Conservation (phyloP, 2,888 invertebrate genomes). For the Agriotes lineatus region DNA sequence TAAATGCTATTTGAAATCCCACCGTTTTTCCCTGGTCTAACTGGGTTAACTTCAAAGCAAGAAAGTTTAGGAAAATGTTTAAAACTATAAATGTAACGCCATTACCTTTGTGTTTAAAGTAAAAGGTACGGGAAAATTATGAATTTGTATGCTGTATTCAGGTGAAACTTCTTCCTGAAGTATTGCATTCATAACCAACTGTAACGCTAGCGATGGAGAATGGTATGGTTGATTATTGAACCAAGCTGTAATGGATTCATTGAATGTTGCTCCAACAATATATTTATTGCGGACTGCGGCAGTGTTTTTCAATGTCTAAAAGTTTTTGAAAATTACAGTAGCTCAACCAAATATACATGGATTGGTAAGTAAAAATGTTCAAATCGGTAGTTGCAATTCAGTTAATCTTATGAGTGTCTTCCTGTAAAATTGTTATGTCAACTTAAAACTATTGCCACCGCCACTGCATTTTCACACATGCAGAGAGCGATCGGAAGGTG, state of each 20-base stretch:
- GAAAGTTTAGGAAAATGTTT: too few species aligned
- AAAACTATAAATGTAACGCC: neutral
- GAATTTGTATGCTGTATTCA: constrained; percentile 62
- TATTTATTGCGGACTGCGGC: constrained; percentile 61
- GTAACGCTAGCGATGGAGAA: constrained; percentile 73
- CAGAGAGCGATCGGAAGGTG: too few species aligned
- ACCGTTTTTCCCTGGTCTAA: constrained; percentile 61
- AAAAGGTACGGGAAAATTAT: constrained; percentile 79
- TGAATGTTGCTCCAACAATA: constrained; percentile 72
- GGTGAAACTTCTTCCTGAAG: constrained; percentile 61
- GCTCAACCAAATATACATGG: too few species aligned
- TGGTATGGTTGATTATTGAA: constrained; percentile 83
- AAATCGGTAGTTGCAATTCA: too few species aligned
- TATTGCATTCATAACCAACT: constrained; percentile 67
- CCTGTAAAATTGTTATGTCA: too few species aligned
- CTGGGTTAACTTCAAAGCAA: constrained; percentile 52
- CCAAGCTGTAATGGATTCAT: constrained; percentile 72
- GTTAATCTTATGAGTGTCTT: too few species aligned
- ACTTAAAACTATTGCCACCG: too few species aligned
- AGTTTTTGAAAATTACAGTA: constrained; percentile 61
- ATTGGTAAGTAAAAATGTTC: too few species aligned
- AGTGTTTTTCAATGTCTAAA: constrained; percentile 65
- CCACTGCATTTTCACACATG: too few species aligned
- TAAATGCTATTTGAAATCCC: constrained; percentile 74
- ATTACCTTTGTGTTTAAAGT: constrained; percentile 70